Percentiles rank a stretch among this genome's conserved stretches.
phyloP scores from a whole-genome alignment of 2,113 vertebrate genomes.

The Cebidichthys violaceus region DNA sequence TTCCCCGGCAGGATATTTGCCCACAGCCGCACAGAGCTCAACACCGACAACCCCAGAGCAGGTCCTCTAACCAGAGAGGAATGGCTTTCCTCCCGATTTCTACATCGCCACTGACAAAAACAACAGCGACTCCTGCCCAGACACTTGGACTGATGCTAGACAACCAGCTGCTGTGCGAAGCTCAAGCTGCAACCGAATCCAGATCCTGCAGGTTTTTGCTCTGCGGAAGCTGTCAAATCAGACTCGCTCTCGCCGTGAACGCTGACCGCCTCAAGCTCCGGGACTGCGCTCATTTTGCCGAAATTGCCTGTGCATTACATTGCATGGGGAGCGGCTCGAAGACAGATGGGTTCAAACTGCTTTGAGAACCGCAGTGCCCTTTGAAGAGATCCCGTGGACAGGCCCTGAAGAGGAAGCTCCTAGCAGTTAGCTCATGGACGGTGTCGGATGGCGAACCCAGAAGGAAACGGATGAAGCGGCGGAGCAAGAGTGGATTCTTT shows the following conservation, averaged over 20 bases:
- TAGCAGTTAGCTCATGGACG: background rate
- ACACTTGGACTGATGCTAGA: constrained; percentile 42
- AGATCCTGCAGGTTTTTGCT: constrained; percentile 34
- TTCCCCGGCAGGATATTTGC: constrained; percentile 22
- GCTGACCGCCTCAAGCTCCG: constrained; percentile 17
- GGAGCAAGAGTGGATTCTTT: background rate
- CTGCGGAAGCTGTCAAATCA: constrained; percentile 46
- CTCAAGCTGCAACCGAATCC: constrained; percentile 31
- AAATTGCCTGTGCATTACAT: constrained; percentile 3
- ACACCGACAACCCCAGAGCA: constrained; percentile 9
- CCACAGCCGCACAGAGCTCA: background rate
- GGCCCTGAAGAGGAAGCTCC: background rate
- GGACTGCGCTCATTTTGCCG: constrained; percentile 13
- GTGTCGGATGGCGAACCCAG: background rate
- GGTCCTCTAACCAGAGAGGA: background rate
- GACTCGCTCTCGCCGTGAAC: constrained; percentile 1
- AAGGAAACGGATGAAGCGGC: background rate
- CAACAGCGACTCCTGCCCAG: constrained; percentile 33
- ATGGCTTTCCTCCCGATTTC: constrained; percentile 37
- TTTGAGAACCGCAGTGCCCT: constrained; percentile 13
- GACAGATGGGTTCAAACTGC: constrained; percentile 31
- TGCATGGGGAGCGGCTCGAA: constrained; percentile 6
- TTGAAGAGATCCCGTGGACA: constrained; percentile 1
- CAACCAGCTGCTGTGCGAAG: constrained; percentile 41
- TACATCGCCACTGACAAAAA: constrained; percentile 30